phyloP scores from a whole-genome alignment of 2,888 invertebrate species.

The Nasonovia ribisnigri region DNA sequence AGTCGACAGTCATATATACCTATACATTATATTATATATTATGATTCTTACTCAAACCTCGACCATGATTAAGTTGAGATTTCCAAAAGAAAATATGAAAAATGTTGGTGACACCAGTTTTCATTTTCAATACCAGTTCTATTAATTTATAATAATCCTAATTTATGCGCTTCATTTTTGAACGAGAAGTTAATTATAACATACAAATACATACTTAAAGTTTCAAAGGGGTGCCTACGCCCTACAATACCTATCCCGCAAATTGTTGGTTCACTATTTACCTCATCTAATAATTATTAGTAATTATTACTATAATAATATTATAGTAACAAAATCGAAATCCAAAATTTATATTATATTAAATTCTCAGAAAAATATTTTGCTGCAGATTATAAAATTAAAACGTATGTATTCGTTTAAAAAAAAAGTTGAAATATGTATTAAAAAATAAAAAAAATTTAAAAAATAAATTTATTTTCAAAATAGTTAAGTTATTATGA shows the following conservation, averaged over 20 bases:
- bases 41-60: background rate
- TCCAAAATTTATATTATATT: background rate
- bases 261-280: no score
- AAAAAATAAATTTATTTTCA: no score
- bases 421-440: background rate
- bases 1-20: background rate
- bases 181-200: background rate
- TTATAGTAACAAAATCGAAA: background rate
- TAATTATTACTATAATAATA: no score
- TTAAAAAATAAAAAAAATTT: background rate
- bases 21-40: background rate
- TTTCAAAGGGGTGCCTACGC: background rate
- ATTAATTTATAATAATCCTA: background rate
- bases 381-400: background rate
- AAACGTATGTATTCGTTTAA: background rate
- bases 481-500: background rate
- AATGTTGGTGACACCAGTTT: background rate
- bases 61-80: background rate
- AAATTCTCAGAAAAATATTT: background rate
- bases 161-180: background rate
- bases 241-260: no score
- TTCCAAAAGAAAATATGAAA: background rate
- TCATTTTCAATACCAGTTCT: background rate
- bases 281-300: no score
- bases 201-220: background rate